Conservation (phyloP, 2,797 vertebrate genomes). For the Poliocrania exsul region DNA sequence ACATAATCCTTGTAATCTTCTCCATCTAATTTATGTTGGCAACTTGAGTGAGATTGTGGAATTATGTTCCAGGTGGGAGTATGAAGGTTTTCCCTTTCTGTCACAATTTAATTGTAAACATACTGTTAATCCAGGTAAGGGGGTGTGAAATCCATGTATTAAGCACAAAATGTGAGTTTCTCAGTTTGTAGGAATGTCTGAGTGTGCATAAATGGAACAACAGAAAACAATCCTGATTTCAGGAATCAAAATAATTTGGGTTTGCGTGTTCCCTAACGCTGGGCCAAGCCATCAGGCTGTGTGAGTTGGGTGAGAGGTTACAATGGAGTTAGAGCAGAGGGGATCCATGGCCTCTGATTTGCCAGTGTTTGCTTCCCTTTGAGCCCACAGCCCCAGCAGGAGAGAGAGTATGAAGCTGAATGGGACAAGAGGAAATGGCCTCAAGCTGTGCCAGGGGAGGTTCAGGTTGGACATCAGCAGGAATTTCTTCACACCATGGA, state of each 20-base stretch:
- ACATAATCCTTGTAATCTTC: neutral
- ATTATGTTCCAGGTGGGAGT: neutral
- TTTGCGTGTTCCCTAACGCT: neutral
- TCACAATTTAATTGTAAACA: neutral
- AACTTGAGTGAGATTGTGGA: neutral
- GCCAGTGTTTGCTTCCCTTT: neutral
- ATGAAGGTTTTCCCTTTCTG: neutral
- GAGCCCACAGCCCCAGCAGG: neutral
- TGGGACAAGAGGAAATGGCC: neutral
- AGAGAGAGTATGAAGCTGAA: neutral
- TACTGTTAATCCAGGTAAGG: neutral
- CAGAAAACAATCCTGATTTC: neutral
- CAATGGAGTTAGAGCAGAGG: accelerated
- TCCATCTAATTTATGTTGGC: neutral
- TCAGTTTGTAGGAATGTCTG: neutral
- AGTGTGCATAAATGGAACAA: neutral
- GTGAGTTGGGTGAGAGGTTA: neutral
- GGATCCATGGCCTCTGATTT: accelerated
- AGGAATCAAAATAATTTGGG: neutral
- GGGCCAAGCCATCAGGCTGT: neutral
- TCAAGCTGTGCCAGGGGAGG: neutral
- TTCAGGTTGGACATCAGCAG: neutral
- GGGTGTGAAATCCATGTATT: neutral
- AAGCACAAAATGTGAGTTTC: neutral
- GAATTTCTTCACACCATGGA: neutral